Evolutionary conservation across 2,113 vertebrate species (phyloP), one percentile per base, ranked within the genome.

Genomic region (Dasyurus viverrinus): DNA sequence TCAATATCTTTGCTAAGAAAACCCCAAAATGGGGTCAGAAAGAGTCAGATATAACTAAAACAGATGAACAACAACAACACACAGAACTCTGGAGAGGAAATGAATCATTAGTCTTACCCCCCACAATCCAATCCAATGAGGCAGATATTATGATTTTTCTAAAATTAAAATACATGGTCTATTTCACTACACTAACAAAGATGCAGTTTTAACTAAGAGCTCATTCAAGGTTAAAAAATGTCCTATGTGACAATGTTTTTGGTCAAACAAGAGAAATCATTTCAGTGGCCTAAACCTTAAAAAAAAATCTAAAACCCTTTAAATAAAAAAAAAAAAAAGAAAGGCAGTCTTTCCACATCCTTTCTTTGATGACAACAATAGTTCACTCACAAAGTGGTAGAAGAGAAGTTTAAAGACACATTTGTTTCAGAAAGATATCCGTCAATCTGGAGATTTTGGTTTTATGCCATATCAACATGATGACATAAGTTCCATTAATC

Each of bases 371-470:
- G 97, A 97, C 98, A 98, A 98, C 94, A 98, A 93, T 96, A 98
- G 96, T 92, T 98, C 98, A 97, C 97, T 96, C 96, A 97, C 96
- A 95, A 97, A 98, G 93, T 97, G 97, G 96, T 97, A 96, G 97
- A 97, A 96, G 97, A 98, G 97, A 98, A 97, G 95, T 97, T 98
- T 98, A 98, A 98, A 98, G 98, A 98, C 96, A 92, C 98, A 98
- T 99, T 98, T 98, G 98, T 98, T 98, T 97, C 98, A 98, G 96
- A 97, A 96, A 98, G 97, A 98, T 97, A 98, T 95, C 97, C 98
- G 98, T 98, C 98, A 98, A 98, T 98, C 96, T 96, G 96, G 96
- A 97, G 96, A 95, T 97, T 97, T 98, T 97, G 97, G 97, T 97
- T 98, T 98, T 97, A 93, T 98, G 97, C 96, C 97, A 98, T 97